These are phyloP conservation scores for Caerostris extrusa DNA, from an alignment of 1,140 invertebrate genomes.

Conservation along the genomic window DNA sequence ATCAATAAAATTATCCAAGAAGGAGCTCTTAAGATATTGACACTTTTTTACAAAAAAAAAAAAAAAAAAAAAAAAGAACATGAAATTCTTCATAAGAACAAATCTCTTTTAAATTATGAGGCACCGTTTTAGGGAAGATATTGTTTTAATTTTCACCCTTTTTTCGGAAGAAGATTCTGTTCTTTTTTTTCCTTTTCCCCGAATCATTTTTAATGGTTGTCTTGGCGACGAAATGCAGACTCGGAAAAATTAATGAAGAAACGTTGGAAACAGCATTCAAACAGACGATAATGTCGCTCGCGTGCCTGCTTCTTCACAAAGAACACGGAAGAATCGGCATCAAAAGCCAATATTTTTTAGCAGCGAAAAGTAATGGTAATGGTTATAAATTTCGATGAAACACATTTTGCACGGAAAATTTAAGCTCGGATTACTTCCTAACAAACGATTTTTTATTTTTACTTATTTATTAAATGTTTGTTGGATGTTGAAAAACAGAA, in stretches of 20 bases:
- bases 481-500: too few species aligned
- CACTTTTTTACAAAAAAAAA: background rate
- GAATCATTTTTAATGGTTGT: conserved; percentile 63
- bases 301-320: conserved; percentile 55
- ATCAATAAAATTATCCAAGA: conserved; percentile 44
- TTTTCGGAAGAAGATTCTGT: background rate
- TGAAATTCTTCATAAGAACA: background rate
- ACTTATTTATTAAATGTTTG: too few species aligned
- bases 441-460: background rate
- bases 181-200: conserved; percentile 1
- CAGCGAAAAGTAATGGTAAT: conserved; percentile 14
- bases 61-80: background rate
- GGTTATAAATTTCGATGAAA: conserved; percentile 10
- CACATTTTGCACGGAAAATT: background rate
- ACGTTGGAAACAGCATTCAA: conserved; percentile 65
- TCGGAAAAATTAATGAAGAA: conserved; percentile 66
- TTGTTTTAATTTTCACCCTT: background rate
- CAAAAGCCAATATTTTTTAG: conserved; percentile 55
- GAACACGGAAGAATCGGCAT: conserved; percentile 58
- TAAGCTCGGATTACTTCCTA: background rate
- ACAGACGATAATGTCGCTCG: conserved; percentile 63
- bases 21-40: background rate
- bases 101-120: conserved; percentile 60
- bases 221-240: conserved; percentile 38
- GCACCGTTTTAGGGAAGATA: background rate